These are phyloP conservation scores for Sycophila sp. DNA, from an alignment of 1,140 invertebrate genomes.

Conservation along the genomic window DNA sequence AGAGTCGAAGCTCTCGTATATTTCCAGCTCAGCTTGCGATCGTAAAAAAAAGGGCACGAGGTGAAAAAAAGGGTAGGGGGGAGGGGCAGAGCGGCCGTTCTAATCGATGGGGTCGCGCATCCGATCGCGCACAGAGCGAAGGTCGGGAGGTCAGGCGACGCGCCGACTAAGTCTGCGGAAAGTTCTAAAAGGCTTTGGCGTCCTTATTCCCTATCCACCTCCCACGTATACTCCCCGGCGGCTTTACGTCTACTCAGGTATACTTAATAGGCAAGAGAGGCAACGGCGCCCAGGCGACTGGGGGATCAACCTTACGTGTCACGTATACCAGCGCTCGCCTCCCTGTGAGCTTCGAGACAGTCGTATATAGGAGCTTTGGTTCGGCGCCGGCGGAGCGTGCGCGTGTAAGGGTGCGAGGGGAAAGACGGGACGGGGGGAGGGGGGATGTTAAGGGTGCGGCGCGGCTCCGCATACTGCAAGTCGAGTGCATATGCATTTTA, in stretches of 20 bases:
- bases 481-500: not conserved
- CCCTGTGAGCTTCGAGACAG: not conserved
- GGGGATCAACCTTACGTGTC: conserved; percentile 46
- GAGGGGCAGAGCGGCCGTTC: not conserved
- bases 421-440: too few species aligned
- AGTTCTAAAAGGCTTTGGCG: not conserved
- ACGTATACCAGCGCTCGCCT: conserved; percentile 41
- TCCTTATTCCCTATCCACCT: not conserved
- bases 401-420: too few species aligned
- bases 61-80: not conserved
- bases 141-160: not conserved
- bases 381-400: too few species aligned
- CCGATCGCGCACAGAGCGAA: not conserved
- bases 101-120: not conserved
- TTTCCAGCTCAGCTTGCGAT: too few species aligned
- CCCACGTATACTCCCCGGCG: conserved; percentile 16
- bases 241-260: conserved; percentile 45
- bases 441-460: too few species aligned
- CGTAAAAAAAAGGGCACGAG: not conserved
- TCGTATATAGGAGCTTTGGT: conserved; percentile 21
- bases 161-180: not conserved
- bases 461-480: too few species aligned
- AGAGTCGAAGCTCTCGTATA: too few species aligned
- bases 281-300: not conserved
- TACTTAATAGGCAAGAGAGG: conserved; percentile 46